Conservation (phyloP, 2,113 vertebrate genomes). For the Alces alces region DNA sequence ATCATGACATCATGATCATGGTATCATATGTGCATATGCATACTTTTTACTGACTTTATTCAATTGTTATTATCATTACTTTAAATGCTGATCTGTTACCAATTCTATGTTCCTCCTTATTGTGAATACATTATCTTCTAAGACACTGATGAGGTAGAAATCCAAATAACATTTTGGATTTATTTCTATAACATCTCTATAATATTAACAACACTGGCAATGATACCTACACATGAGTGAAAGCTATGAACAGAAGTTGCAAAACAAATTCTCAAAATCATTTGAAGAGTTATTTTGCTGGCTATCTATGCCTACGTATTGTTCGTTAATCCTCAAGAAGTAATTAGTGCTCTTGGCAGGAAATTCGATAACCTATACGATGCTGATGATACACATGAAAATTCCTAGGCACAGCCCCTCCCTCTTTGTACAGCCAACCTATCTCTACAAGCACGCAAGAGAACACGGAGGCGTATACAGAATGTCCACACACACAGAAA, state of each 20-base stretch:
- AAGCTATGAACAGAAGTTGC: not conserved
- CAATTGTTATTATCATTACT: not conserved
- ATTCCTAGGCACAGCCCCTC: not conserved
- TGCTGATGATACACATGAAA: not conserved
- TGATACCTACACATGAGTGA: not conserved
- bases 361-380: not conserved
- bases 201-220: not conserved
- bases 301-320: not conserved
- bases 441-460: not conserved
- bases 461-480: not conserved
- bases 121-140: not conserved
- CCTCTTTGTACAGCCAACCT: accelerated
- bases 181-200: not conserved
- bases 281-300: not conserved
- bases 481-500: not conserved
- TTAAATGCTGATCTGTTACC: not conserved
- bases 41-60: not conserved
- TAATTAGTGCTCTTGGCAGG: not conserved
- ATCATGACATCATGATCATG: not conserved
- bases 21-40: not conserved
- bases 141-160: not conserved
- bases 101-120: not conserved
- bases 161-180: not conserved
- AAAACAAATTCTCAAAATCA: not conserved
- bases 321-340: not conserved